Conservation (phyloP, 2,797 vertebrate species). For the Xerus rutilus region DNA sequence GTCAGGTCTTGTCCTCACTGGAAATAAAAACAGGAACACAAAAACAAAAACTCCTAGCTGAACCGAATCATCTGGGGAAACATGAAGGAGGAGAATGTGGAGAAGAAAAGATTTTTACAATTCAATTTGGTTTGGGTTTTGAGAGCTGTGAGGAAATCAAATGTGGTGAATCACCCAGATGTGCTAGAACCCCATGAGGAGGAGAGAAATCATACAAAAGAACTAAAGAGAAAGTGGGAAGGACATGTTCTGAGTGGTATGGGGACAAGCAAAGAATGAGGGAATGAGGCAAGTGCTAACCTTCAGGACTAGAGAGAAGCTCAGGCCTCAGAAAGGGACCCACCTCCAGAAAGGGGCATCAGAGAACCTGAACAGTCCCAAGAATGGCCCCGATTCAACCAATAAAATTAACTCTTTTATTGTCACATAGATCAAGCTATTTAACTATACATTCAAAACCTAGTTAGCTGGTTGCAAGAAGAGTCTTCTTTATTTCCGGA, state of each 20-base stretch:
- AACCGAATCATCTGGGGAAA: background rate
- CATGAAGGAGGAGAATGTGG: accelerated
- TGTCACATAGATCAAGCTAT: background rate
- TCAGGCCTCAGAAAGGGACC: background rate
- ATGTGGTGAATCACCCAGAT: too few relatives aligned
- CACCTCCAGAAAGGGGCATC: background rate
- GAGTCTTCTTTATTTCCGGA: background rate
- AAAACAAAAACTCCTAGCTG: slow-evolving; percentile 50
- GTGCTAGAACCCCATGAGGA: background rate
- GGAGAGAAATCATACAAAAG: background rate
- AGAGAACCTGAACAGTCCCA: background rate
- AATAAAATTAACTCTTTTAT: background rate
- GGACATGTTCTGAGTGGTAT: background rate
- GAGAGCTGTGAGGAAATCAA: background rate
- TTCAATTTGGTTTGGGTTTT: background rate
- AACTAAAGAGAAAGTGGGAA: background rate
- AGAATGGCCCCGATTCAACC: background rate
- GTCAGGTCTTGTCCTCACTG: background rate
- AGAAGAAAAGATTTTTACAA: background rate
- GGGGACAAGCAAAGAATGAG: background rate
- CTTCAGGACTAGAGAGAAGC: background rate
- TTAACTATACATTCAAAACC: background rate
- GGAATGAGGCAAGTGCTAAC: background rate
- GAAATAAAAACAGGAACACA: slow-evolving; percentile 65
- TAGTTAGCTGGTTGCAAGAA: background rate